A percentile compares a stretch with the other conserved stretches of the same genome.
These are phyloP conservation scores for Cavia aperea DNA, from an alignment of 2,113 vertebrate genomes.

Conservation along the genomic window DNA sequence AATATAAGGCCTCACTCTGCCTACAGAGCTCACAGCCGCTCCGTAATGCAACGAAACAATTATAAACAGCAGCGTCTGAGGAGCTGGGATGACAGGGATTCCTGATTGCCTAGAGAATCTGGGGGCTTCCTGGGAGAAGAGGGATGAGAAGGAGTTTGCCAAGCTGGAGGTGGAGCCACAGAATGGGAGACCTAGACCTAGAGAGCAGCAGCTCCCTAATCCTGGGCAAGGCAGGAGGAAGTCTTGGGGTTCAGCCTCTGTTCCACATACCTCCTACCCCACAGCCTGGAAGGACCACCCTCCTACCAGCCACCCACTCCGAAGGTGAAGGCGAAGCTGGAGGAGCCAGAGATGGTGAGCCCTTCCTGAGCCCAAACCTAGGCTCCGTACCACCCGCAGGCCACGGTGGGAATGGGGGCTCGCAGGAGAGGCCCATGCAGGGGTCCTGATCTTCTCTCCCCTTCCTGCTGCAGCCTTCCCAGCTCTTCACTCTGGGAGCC, in stretches of 20 bases:
- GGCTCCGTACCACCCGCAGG: neutral
- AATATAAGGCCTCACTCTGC: neutral
- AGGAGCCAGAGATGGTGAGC: slow-evolving; percentile 77
- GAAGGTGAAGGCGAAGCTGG: slow-evolving; percentile 73
- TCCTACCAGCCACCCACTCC: slow-evolving; percentile 87
- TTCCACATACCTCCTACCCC: slow-evolving; percentile 39
- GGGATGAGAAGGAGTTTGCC: neutral
- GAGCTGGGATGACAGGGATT: neutral
- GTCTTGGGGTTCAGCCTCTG: neutral
- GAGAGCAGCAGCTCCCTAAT: too few species aligned
- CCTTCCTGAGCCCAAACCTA: neutral
- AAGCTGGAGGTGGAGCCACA: accelerated
- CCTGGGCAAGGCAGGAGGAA: too few species aligned
- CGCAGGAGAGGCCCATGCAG: accelerated
- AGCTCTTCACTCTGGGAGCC: slow-evolving; percentile 63
- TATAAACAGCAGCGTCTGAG: neutral
- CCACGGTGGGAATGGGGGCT: neutral
- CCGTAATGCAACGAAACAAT: neutral
- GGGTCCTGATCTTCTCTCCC: neutral
- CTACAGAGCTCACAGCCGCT: neutral
- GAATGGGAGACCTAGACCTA: neutral
- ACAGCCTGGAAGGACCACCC: slow-evolving; percentile 81
- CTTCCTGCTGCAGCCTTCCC: slow-evolving; percentile 48
- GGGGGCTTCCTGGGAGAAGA: neutral
- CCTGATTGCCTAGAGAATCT: neutral